These are phyloP conservation scores for Emydocephalus ijimae DNA, from an alignment of 2,113 vertebrate species.

Conservation along the genomic window DNA sequence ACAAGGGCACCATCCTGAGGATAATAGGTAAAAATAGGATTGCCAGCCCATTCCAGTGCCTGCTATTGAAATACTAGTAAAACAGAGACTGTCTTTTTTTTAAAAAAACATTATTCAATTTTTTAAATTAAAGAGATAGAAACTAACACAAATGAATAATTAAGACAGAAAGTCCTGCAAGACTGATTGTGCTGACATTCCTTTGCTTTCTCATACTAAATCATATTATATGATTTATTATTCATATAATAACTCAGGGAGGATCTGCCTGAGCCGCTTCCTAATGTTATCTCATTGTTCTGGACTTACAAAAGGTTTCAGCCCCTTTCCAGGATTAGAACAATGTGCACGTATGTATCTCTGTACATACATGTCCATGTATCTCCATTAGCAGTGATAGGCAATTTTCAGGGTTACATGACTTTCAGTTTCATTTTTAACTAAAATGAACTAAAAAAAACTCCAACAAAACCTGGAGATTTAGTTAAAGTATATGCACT, in stretches of 20 bases:
- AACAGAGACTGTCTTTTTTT: not conserved
- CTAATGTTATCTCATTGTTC: not conserved
- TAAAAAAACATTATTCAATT: not conserved
- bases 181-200: not conserved
- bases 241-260: not conserved
- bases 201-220: not conserved
- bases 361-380: not conserved
- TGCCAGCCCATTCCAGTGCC: not conserved
- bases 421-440: not conserved
- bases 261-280: not conserved
- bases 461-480: not conserved
- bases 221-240: too few species aligned
- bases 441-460: not conserved
- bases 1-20: not conserved
- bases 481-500: not conserved
- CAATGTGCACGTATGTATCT: not conserved
- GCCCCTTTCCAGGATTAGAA: not conserved
- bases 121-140: not conserved
- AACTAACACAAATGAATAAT: not conserved
- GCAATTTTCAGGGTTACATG: not conserved
- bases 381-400: not conserved
- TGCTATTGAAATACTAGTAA: not conserved
- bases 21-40: not conserved
- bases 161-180: not conserved
- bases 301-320: not conserved